A percentile compares a stretch with the other conserved stretches of the same genome.
phyloP scores from a whole-genome alignment of 1,140 invertebrate genomes.

The Gryllus bimaculatus region DNA sequence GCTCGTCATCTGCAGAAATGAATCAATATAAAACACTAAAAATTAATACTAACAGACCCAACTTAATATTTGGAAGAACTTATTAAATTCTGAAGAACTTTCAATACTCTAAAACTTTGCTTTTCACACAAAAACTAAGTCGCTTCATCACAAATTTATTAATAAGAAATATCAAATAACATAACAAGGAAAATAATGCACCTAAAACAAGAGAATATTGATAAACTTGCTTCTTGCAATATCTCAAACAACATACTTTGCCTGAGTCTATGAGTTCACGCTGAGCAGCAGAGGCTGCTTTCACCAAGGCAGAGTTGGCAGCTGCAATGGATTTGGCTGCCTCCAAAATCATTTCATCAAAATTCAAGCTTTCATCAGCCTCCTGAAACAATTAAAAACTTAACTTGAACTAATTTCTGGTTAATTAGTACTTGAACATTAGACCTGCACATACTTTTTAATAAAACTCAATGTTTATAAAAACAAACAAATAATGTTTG shows the following conservation, averaged over 20 bases:
- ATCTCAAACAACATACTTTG: slow-evolving; percentile 34
- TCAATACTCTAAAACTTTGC: no score
- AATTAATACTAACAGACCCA: no score
- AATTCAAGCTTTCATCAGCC: slow-evolving; percentile 87
- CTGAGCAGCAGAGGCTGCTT: slow-evolving; percentile 92
- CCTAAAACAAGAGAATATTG: neutral
- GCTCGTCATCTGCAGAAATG: no score
- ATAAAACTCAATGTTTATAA: neutral
- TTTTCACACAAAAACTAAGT: no score
- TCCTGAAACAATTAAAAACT: slow-evolving; percentile 44
- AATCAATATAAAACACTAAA: no score
- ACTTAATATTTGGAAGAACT: no score
- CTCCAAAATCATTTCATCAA: slow-evolving; percentile 98
- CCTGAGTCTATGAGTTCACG: slow-evolving; percentile 80
- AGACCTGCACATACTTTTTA: neutral
- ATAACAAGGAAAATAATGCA: neutral
- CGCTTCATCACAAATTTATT: no score
- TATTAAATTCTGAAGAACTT: no score
- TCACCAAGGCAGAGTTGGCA: slow-evolving; percentile 90
- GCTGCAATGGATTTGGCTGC: slow-evolving; percentile 96
- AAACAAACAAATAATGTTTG: neutral
- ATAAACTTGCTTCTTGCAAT: neutral
- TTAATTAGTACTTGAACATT: neutral
- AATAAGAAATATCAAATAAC: neutral
- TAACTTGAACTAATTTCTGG: neutral